A percentile compares a stretch with the other conserved stretches of the same genome.
Conservation (phyloP, 1,140 invertebrate species). For the Diabrotica undecimpunctata region DNA sequence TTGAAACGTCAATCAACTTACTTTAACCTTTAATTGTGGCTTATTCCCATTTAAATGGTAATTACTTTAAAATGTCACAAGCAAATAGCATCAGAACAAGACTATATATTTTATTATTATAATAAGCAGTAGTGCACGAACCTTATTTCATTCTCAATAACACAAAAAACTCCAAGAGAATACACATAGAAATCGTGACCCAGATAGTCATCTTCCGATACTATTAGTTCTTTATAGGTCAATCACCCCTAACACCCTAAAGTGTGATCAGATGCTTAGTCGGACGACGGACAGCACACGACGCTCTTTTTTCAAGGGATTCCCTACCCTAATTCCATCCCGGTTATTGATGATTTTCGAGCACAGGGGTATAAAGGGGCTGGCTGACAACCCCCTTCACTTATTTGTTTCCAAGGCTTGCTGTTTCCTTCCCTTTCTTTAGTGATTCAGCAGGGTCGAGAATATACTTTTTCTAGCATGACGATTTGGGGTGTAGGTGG, state of each 20-base stretch:
- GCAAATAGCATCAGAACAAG: too few relatives aligned
- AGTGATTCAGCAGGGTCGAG: background rate
- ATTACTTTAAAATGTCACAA: too few relatives aligned
- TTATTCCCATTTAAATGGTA: too few relatives aligned
- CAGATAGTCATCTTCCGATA: background rate
- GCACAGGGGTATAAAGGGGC: background rate
- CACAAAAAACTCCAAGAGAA: too few relatives aligned
- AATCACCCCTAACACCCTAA: constrained; percentile 1
- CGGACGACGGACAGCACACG: background rate
- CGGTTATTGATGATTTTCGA: constrained; percentile 1
- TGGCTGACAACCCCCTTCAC: constrained; percentile 1
- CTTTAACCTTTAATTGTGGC: too few relatives aligned
- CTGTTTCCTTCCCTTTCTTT: background rate
- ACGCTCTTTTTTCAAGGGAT: background rate
- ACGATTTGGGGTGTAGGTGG: too few relatives aligned
- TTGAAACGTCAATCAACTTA: too few relatives aligned
- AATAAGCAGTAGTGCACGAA: too few relatives aligned
- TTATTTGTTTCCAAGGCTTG: background rate
- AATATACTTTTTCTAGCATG: background rate
- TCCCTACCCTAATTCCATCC: constrained; percentile 1
- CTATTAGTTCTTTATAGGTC: background rate
- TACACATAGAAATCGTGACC: background rate
- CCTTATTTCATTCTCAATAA: too few relatives aligned
- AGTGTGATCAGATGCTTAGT: background rate
- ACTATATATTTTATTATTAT: too few relatives aligned